Evolutionary conservation across 1,140 invertebrate genomes (phyloP), one percentile per base, ranked within the genome.

Genomic region (Mylabris phalerata): DNA sequence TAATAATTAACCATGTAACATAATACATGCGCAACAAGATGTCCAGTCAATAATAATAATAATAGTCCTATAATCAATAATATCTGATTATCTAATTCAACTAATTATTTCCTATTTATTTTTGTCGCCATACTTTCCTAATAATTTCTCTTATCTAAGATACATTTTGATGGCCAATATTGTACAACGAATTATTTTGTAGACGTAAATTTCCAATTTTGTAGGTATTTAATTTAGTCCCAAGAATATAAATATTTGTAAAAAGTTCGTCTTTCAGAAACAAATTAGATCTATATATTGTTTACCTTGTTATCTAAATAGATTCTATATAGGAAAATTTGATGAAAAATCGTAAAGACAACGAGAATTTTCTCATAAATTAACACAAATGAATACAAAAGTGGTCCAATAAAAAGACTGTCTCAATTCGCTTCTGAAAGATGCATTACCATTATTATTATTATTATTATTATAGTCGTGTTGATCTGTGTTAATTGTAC

Each of bases 181-280:
- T 62, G 52, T 65, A 65, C 63, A 65, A 65, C 63, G 63, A 65
- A 52, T 24, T 45, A n/a, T 13, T 54, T 54, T 52, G 9, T 40
- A 32, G 32, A 32, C 32, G 7, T 32, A 32, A 7, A 32, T 32
- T 32, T 32, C 7, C 4, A 32, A 32, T 32, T 19, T 19, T 32
- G 32, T 32, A 32, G 7, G 7, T 0, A 32, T 32, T 32, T 32
- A 32, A 32, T 32, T 32, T 32, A 7, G 7, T 7, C 3, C 32
- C 7, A 32, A 32, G 32, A 32, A 32, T 5, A 32, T 0, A 7
- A 32, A 32, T 7, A 32, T 32, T 32, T 32, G 32, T 32, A 5
- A 7, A 5, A 32, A 4, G 0, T 5, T 32, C 32, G 32, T 32
- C 32, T 32, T 32, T 32, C 32, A 32, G 32, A 32, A 32, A 32